phyloP scores from a whole-genome alignment of 1,140 invertebrate genomes.

The Globodera rostochiensis region DNA sequence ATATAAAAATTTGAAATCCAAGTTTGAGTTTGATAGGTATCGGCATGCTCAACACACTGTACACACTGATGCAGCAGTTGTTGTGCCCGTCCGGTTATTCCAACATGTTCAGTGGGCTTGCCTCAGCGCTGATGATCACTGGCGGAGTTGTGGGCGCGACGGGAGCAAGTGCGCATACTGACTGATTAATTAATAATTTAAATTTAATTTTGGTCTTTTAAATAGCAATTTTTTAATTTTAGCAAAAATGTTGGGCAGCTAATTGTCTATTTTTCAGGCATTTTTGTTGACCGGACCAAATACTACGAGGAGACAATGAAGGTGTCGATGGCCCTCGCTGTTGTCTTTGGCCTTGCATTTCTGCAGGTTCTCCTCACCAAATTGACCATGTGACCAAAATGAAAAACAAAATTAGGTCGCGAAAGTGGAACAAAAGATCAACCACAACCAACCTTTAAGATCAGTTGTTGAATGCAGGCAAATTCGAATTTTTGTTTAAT shows the following conservation, averaged over 20 bases:
- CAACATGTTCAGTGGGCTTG: conserved; percentile 57
- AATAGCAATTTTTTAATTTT: too few relatives aligned
- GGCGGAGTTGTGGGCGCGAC: conserved; percentile 62
- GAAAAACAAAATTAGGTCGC: too few relatives aligned
- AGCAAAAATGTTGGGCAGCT: too few relatives aligned
- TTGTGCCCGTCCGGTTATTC: conserved; percentile 61
- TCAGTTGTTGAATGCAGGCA: too few relatives aligned
- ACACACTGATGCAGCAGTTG: conserved; percentile 64
- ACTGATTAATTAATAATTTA: too few relatives aligned
- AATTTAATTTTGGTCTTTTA: too few relatives aligned
- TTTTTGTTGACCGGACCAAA: conserved; percentile 63
- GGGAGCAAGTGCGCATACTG: conserved; percentile 45
- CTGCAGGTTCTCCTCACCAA: conserved; percentile 43
- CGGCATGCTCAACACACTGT: conserved; percentile 65
- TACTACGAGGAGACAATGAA: conserved; percentile 62
- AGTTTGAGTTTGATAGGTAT: conserved; percentile 39
- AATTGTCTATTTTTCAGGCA: conserved; percentile 41
- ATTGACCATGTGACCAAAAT: background rate
- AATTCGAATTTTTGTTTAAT: too few relatives aligned
- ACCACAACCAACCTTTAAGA: too few relatives aligned
- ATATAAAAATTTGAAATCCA: background rate
- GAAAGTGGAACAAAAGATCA: too few relatives aligned
- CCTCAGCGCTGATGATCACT: conserved; percentile 62
- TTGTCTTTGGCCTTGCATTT: conserved; percentile 60
- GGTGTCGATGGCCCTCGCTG: conserved; percentile 58